Evolutionary conservation across 2,113 vertebrate species (phyloP).

Genomic region (Albula glossodonta): DNA sequence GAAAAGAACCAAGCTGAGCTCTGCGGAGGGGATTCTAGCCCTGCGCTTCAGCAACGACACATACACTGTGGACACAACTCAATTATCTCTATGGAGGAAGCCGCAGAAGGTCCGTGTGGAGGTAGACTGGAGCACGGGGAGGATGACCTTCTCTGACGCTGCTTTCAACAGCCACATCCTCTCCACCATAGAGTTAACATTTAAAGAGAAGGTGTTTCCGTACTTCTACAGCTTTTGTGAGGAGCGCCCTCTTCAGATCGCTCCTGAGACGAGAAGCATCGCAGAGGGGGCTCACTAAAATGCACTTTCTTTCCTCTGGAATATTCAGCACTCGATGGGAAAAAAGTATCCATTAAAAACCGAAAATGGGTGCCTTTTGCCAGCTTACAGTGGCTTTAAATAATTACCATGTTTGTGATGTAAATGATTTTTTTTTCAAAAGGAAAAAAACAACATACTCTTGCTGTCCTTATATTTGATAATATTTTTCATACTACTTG

Average conservation of each 20-base stretch:
- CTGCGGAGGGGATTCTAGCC: conserved; percentile 6
- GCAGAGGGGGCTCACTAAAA: neutral
- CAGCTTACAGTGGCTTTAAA: neutral
- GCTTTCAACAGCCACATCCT: conserved; percentile 22
- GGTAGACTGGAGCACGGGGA: conserved; percentile 41
- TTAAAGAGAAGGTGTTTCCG: conserved; percentile 41
- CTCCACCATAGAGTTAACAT: conserved; percentile 29
- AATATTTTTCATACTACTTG: no score
- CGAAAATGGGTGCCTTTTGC: neutral
- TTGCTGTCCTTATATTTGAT: no score
- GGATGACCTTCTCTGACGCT: conserved; percentile 37
- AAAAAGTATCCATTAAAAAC: neutral
- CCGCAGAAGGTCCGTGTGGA: conserved; percentile 38
- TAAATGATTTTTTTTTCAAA: no score
- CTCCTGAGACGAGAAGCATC: neutral
- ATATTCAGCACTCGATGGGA: neutral
- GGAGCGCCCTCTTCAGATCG: conserved; percentile 32
- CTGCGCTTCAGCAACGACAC: conserved; percentile 39
- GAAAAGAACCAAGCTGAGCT: neutral
- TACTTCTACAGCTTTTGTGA: conserved; percentile 45
- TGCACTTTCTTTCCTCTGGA: neutral
- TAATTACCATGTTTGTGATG: neutral
- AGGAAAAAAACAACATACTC: no score
- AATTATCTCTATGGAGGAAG: conserved; percentile 15
- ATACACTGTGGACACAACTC: conserved; percentile 36